A percentile compares a stretch with the other conserved stretches of the same genome.
Conservation (phyloP, 2,888 invertebrate species). For the Caenorhabditis angaria region DNA sequence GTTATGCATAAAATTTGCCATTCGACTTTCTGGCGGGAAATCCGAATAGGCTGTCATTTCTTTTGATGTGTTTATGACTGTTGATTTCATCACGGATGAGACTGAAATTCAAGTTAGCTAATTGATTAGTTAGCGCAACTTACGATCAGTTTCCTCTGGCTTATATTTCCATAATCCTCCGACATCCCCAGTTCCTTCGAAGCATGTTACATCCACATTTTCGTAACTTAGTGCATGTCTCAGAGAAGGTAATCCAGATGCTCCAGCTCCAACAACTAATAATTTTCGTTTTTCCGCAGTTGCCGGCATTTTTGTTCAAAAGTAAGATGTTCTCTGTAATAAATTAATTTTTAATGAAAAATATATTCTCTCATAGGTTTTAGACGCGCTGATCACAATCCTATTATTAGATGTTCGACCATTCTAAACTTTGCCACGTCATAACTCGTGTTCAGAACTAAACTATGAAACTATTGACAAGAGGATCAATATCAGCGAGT, state of each 20-base stretch:
- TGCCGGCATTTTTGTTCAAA: no score
- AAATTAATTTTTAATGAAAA: no score
- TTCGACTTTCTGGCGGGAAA: slow-evolving; percentile 73
- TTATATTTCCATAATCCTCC: slow-evolving; percentile 73
- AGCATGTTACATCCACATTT: slow-evolving; percentile 72
- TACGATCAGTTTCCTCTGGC: slow-evolving; percentile 39
- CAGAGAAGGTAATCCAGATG: slow-evolving; percentile 50
- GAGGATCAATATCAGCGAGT: no score
- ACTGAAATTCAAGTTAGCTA: slow-evolving; percentile 25
- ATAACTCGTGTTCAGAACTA: no score
- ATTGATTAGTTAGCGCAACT: neutral
- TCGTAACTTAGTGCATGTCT: slow-evolving; percentile 61
- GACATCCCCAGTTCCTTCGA: slow-evolving; percentile 70
- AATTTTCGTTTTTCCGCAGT: slow-evolving; percentile 26
- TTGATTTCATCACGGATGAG: slow-evolving; percentile 72
- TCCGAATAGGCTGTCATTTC: slow-evolving; percentile 73
- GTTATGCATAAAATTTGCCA: slow-evolving; percentile 62
- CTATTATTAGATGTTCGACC: no score
- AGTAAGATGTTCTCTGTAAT: no score
- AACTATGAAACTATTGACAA: no score
- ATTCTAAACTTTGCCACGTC: no score
- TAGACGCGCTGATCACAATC: no score
- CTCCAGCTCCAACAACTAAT: slow-evolving; percentile 50
- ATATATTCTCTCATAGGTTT: no score
- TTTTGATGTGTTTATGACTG: slow-evolving; percentile 74